Percentiles rank a stretch among this genome's conserved stretches.
Conservation (phyloP, 2,888 invertebrate genomes). For the Ganaspis brasiliensis region DNA sequence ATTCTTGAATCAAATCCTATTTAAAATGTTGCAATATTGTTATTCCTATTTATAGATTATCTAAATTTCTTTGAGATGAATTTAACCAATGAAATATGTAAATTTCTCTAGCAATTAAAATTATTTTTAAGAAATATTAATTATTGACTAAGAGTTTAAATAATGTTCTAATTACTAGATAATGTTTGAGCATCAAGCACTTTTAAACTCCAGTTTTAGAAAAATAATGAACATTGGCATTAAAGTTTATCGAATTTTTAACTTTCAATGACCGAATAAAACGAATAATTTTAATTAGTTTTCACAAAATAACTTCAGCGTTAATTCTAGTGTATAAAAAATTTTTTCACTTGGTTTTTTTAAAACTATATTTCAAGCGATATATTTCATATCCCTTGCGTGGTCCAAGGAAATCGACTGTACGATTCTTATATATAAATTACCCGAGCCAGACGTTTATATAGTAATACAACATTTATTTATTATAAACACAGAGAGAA, state of each 20-base stretch:
- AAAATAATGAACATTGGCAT: slow-evolving; percentile 1
- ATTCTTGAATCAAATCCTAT: not conserved
- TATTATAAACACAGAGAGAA: slow-evolving; percentile 65
- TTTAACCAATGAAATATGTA: not conserved
- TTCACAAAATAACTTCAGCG: not conserved
- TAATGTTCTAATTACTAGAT: not conserved
- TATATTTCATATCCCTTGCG: slow-evolving; percentile 62
- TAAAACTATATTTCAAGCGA: slow-evolving; percentile 39
- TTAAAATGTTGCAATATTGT: slow-evolving; percentile 6
- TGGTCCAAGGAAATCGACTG: slow-evolving; percentile 65
- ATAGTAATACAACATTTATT: slow-evolving; percentile 71
- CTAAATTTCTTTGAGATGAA: not conserved
- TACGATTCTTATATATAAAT: slow-evolving; percentile 65
- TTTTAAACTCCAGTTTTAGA: not conserved
- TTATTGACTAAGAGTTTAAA: slow-evolving; percentile 26
- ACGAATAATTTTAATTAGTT: not conserved
- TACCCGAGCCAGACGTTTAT: slow-evolving; percentile 70
- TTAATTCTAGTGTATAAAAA: slow-evolving; percentile 20
- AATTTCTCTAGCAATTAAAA: not conserved
- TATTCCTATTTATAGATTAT: not conserved
- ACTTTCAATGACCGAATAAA: slow-evolving; percentile 36
- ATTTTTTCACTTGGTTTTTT: slow-evolving; percentile 32
- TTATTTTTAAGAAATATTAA: slow-evolving; percentile 1
- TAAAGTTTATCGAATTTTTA: slow-evolving; percentile 11
- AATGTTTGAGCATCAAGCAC: not conserved